Percentiles rank a stretch among this genome's conserved stretches.
Conservation (phyloP, 2,888 invertebrate genomes). For the Osedax frankpressi region DNA sequence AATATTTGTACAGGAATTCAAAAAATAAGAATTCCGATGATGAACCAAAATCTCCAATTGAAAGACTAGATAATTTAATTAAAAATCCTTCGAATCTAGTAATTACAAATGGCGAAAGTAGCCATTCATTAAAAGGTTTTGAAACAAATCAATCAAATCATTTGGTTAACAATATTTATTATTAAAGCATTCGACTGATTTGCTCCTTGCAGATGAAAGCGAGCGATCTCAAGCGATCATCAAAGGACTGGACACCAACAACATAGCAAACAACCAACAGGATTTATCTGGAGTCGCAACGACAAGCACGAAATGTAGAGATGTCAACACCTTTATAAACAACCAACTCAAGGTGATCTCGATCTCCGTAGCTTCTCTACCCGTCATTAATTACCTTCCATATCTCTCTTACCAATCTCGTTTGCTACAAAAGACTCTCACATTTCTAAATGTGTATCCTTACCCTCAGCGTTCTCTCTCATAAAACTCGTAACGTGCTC, state of each 20-base stretch:
- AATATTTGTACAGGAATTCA: too few species aligned
- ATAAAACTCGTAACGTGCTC: too few species aligned
- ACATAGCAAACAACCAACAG: constrained; percentile 26
- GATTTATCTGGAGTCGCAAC: not conserved
- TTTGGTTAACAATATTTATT: too few species aligned
- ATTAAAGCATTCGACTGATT: too few species aligned
- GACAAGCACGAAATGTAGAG: constrained; percentile 33
- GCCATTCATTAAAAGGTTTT: not conserved
- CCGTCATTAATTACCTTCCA: not conserved
- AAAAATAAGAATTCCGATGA: not conserved
- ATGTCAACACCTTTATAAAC: constrained; percentile 47
- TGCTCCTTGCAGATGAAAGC: constrained; percentile 34
- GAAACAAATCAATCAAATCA: too few species aligned
- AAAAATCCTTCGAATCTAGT: constrained; percentile 55
- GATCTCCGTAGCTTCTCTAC: constrained; percentile 44
- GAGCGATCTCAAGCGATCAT: constrained; percentile 42
- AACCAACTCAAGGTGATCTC: constrained; percentile 47
- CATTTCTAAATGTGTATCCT: too few species aligned
- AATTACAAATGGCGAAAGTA: not conserved
- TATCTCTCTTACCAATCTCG: too few species aligned
- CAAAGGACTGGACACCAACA: constrained; percentile 42
- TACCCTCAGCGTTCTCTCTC: too few species aligned
- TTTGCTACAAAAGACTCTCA: too few species aligned
- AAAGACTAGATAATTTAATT: constrained; percentile 60
- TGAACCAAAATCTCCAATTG: constrained; percentile 48